Conservation (phyloP, 2,797 vertebrate genomes). For the Triplophysa yarkandensis region DNA sequence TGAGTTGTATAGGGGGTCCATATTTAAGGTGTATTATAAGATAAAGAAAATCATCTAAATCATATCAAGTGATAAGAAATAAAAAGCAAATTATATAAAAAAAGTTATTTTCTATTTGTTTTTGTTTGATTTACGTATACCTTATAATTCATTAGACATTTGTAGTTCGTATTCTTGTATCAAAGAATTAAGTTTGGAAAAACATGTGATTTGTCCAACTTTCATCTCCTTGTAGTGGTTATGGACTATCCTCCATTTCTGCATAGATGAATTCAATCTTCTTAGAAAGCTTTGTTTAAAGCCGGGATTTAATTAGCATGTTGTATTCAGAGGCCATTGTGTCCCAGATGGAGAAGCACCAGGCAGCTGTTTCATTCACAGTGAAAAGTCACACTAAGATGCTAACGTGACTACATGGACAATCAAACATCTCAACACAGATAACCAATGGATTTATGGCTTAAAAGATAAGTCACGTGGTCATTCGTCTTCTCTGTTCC, state of each 20-base stretch:
- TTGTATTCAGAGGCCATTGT: conserved; percentile 59
- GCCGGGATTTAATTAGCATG: conserved; percentile 62
- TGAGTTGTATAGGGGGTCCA: no score
- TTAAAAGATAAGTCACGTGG: conserved; percentile 8
- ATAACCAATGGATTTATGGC: conserved; percentile 32
- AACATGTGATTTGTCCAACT: background rate
- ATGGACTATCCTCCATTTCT: background rate
- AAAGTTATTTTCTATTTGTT: no score
- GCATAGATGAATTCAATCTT: conserved; percentile 39
- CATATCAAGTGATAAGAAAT: no score
- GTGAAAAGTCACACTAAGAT: conserved; percentile 47
- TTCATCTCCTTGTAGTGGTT: background rate
- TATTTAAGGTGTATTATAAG: no score
- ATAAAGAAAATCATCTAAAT: no score
- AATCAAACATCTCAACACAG: conserved; percentile 23
- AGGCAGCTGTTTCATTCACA: conserved; percentile 61
- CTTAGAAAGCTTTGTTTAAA: conserved; percentile 58
- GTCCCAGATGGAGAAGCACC: conserved; percentile 54
- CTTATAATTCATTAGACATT: no score
- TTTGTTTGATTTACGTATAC: no score
- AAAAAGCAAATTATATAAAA: no score
- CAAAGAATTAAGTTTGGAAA: background rate
- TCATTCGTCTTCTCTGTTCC: conserved; percentile 7
- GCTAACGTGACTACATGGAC: conserved; percentile 39
- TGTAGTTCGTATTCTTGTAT: no score